Conservation (phyloP, 2,113 vertebrate species). For the Patagioenas fasciata region DNA sequence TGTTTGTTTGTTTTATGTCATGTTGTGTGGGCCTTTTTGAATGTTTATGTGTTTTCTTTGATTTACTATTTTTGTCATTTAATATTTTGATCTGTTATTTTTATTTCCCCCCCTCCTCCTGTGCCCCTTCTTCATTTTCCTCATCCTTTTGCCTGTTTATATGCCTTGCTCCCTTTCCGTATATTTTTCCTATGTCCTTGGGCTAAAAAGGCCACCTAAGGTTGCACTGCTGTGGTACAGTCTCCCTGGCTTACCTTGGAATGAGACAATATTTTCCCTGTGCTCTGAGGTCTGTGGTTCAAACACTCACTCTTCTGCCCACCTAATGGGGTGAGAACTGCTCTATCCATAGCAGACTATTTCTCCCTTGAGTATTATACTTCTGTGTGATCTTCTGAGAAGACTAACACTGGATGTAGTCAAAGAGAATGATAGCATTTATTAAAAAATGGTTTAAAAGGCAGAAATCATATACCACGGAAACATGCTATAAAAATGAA, state of each 20-base stretch:
- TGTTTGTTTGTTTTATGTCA: neutral
- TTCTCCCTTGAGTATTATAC: constrained; percentile 32
- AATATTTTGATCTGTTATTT: neutral
- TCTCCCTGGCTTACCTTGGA: constrained; percentile 40
- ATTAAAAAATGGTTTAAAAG: constrained; percentile 33
- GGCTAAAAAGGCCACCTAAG: constrained; percentile 42
- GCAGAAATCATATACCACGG: neutral
- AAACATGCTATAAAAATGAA: constrained; percentile 47
- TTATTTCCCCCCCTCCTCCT: neutral
- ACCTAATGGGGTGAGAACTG: constrained; percentile 25
- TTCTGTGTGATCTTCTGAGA: constrained; percentile 50
- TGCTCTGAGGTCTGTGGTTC: constrained; percentile 58
- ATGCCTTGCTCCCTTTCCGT: neutral
- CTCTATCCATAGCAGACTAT: constrained; percentile 24
- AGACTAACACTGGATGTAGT: constrained; percentile 23
- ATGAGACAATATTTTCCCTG: constrained; percentile 47
- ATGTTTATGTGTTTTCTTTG: neutral
- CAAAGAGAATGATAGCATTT: constrained; percentile 55
- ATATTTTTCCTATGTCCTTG: neutral
- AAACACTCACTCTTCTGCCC: constrained; percentile 32
- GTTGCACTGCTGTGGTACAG: constrained; percentile 4
- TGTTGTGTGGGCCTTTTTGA: neutral
- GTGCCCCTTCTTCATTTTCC: neutral
- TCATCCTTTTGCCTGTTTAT: neutral
- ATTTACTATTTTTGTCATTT: neutral